These are phyloP conservation scores for Pseudomyrmex sp. DNA, from an alignment of 1,140 invertebrate species.

Conservation along the genomic window DNA sequence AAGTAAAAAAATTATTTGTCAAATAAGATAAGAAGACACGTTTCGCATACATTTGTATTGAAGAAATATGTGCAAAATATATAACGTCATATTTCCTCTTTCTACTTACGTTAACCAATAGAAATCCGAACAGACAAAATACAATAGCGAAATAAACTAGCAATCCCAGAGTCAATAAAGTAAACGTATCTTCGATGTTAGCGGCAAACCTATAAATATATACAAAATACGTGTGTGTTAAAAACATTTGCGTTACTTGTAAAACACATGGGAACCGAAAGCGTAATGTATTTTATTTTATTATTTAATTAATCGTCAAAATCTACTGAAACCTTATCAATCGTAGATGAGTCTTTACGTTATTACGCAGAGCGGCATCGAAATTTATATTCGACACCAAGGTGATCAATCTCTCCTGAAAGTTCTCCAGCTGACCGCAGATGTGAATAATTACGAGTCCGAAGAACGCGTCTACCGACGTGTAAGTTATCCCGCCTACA, in stretches of 20 bases:
- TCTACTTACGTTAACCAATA: conserved; percentile 9
- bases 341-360: neutral
- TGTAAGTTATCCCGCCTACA: neutral
- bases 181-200: conserved; percentile 4
- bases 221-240: neutral
- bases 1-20: neutral
- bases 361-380: neutral
- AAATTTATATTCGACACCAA: neutral
- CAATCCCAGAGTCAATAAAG: neutral
- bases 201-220: conserved; percentile 4
- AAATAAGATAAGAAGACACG: too few relatives aligned
- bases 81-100: neutral
- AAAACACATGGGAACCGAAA: neutral
- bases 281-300: neutral
- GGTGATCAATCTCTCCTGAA: neutral
- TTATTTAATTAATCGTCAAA: neutral
- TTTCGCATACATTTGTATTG: neutral
- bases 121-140: conserved; percentile 16
- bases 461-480: conserved; percentile 19
- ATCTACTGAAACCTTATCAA: conserved; percentile 18
- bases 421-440: conserved; percentile 24
- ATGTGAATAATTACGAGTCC: conserved; percentile 25
- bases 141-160: conserved; percentile 6
- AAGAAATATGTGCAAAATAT: neutral
- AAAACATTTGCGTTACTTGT: neutral